A percentile compares a stretch with the other conserved stretches of the same genome.
Evolutionary conservation across 2,888 invertebrate genomes (phyloP).

Genomic region (Campoletis raptor): DNA sequence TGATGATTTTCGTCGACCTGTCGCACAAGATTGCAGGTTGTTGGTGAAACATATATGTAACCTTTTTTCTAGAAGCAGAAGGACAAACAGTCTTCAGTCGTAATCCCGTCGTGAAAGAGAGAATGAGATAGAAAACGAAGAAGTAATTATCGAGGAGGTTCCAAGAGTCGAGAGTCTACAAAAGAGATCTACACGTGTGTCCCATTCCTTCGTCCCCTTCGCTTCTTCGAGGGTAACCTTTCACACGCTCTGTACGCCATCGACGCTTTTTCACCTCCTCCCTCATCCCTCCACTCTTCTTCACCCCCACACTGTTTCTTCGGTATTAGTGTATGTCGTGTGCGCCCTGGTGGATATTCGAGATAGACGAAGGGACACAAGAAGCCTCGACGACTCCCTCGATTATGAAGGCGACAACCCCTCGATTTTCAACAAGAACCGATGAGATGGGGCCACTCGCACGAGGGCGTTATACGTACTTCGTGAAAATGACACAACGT

Average conservation of each 20-base stretch:
- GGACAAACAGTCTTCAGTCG: neutral
- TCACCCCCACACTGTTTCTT: neutral
- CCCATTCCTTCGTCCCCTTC: conserved; percentile 67
- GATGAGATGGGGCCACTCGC: conserved; percentile 21
- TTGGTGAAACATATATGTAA: neutral
- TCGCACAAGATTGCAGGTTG: conserved; percentile 29
- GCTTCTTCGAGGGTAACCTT: conserved; percentile 77
- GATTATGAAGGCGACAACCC: conserved; percentile 29
- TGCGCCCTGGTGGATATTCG: conserved; percentile 39
- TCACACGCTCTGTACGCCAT: conserved; percentile 76
- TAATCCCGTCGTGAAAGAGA: conserved; percentile 45
- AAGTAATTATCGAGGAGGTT: conserved; percentile 72
- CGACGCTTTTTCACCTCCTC: conserved; percentile 32
- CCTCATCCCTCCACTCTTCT: neutral
- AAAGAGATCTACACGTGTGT: conserved; percentile 75
- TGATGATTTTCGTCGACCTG: conserved; percentile 50
- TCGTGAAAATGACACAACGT: conserved; percentile 10
- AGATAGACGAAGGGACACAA: conserved; percentile 52
- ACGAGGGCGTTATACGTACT: conserved; percentile 19
- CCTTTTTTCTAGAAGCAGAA: neutral
- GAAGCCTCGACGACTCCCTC: conserved; percentile 58
- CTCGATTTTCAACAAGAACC: conserved; percentile 49
- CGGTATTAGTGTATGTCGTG: neutral
- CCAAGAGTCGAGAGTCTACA: conserved; percentile 52
- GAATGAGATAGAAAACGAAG: conserved; percentile 58